Percentiles rank a stretch among this genome's conserved stretches.
phyloP scores from a whole-genome alignment of 2,888 invertebrate species.

The Conus canariensis region DNA sequence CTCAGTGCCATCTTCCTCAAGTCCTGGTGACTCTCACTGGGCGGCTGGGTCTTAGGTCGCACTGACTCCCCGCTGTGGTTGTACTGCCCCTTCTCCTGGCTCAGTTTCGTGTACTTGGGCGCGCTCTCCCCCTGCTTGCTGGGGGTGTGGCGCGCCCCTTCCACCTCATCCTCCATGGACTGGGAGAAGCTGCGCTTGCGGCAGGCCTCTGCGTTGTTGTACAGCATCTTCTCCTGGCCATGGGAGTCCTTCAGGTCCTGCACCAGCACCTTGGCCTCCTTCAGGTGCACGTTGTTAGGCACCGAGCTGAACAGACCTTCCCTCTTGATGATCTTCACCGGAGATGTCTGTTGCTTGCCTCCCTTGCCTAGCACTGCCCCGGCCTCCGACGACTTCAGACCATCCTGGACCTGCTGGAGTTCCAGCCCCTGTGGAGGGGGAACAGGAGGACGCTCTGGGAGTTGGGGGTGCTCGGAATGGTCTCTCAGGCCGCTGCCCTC shows the following conservation, averaged over 20 bases:
- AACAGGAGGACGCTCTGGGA: too few relatives aligned
- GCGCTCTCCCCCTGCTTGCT: background rate
- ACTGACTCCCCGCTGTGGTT: too few relatives aligned
- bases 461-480: too few relatives aligned
- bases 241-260: conserved; percentile 26
- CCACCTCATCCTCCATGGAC: background rate
- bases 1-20: background rate
- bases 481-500: too few relatives aligned
- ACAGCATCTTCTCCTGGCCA: conserved; percentile 2
- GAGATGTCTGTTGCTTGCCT: background rate
- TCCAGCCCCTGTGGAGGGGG: background rate
- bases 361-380: background rate
- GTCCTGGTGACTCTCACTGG: too few relatives aligned
- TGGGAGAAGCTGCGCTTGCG: conserved; percentile 31
- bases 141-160: background rate
- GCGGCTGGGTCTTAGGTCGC: too few relatives aligned
- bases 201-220: background rate
- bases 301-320: background rate
- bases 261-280: conserved; percentile 9
- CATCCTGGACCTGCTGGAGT: background rate
- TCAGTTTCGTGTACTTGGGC: background rate
- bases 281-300: conserved; percentile 20
- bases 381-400: background rate
- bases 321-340: background rate
- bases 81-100: background rate